phyloP scores from a whole-genome alignment of 2,797 vertebrate species.

The Sphaeramia orbicularis region DNA sequence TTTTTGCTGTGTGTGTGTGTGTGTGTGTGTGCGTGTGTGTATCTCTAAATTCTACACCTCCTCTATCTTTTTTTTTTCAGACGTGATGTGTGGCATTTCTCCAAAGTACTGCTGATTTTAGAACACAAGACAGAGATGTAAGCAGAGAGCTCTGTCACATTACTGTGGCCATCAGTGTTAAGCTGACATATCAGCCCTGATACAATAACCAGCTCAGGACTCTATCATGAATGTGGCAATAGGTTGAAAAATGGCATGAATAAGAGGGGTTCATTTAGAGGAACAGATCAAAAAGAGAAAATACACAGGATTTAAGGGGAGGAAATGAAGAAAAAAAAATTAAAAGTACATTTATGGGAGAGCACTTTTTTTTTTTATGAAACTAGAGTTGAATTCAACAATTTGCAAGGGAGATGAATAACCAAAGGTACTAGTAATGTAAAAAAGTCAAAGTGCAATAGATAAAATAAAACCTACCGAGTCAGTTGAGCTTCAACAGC shows the following conservation, averaged over 20 bases:
- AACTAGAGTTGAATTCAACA: not conserved
- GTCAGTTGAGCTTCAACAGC: slow-evolving; percentile 7
- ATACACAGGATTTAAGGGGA: not conserved
- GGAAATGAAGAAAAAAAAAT: not conserved
- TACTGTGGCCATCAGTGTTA: slow-evolving; percentile 66
- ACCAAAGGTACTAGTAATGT: not conserved
- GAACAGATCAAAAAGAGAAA: not conserved
- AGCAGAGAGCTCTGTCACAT: slow-evolving; percentile 69
- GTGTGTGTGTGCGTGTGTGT: slow-evolving; percentile 16
- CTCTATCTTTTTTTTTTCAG: not conserved
- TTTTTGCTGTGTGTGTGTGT: slow-evolving; percentile 35
- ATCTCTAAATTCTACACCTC: not conserved
- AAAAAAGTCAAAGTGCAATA: slow-evolving; percentile 22
- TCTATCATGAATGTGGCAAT: slow-evolving; percentile 28
- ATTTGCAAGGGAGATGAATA: slow-evolving; percentile 2
- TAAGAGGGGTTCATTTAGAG: slow-evolving; percentile 19
- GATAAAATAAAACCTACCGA: not conserved
- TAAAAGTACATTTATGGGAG: not conserved
- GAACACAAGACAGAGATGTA: slow-evolving; percentile 63
- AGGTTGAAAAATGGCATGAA: slow-evolving; percentile 23
- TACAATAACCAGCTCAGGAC: slow-evolving; percentile 58
- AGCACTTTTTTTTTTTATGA: not conserved
- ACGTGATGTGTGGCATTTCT: slow-evolving; percentile 30
- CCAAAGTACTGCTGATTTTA: slow-evolving; percentile 30
- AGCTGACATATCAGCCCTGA: slow-evolving; percentile 62